Base-by-base conservation (phyloP, 2,888 invertebrate species). In the Cheilosia urbana region DNA sequence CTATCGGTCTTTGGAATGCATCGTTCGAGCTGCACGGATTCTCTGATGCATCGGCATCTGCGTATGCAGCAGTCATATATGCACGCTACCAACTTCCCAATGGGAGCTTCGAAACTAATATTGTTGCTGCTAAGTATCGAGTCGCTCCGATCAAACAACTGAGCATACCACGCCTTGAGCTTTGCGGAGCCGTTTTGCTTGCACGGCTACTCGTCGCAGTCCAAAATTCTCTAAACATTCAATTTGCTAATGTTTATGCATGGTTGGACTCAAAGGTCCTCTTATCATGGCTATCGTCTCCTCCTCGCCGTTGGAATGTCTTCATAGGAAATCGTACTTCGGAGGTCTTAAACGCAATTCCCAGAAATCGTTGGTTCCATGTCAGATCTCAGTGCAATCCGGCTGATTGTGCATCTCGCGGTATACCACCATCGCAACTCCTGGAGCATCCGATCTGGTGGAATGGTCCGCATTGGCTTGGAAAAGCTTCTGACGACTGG, bases 311-410 rank as follows among this genome's bases (percentile, higher is more conserved):
- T 42, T 42, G 40, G 40, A 5, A 42, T 42, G 40, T 42, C 13
- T 40, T 40, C 15, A 15, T 40, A 15, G 69, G 80, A 40, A 87
- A 87, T 40, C 55, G 84, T 0, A 87, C 78, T 15, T 79, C 85
- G 2, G 76, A 82, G 30, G 79, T 83, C 27, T 62, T 85, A 13
- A 76, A 82, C 11, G 19, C 55, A 15, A 24, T 57, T 21, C 71
- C 78, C 6, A 71, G 81, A 58, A 42, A 45, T 0, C 19, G 57
- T 65, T 87, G 88, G 87, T 51, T 73, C 45, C 80, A 87, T 66
- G 69, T 88, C 45, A 58, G 71, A 0, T 83, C 79, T 9, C 57
- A 55, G 34, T 55, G 66, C 62, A 87, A 87, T 63, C 87, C 83
- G 1, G 87, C 87, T 2, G 84, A 88, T 58, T 87, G 84, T 30